Base-by-base conservation (phyloP, 92 coral and sea anemone genomes). In the Phenganax marumi region DNA sequence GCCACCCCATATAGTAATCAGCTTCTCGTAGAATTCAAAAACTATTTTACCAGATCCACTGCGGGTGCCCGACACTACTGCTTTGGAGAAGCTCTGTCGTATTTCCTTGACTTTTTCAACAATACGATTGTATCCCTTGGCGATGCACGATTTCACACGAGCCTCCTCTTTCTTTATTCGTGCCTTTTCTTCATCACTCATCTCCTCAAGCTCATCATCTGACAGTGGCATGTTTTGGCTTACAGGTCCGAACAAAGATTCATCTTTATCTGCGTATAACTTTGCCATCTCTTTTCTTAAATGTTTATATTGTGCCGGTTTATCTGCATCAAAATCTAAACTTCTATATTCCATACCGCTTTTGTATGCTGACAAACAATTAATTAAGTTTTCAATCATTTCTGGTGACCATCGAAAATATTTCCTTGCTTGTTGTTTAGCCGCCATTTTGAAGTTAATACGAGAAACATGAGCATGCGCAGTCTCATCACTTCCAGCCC, bases 221-320 rank as follows among this genome's bases (percentile, higher is more conserved):
- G n/a, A n/a, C n/a, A n/a, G n/a, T n/a, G n/a, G n/a, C n/a, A n/a
- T n/a, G n/a, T n/a, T n/a, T n/a, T n/a, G n/a, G n/a, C n/a, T n/a
- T n/a, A n/a, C n/a, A n/a, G 63, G 63, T 56, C 63, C 63, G 21
- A 56, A 56, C 21, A 56, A 56, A 13, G 63, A 56, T 19, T 56
- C 63, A 19, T 14, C 21, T 18, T 70, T 53, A 64, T 13, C 68
- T 33, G 43, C 43, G 50, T 84, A 63, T 46, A 76, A 33, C 63
- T 62, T 76, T 17, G 87, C 87, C 87, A 84, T 77, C 63, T 22
- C 63, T 58, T 62, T 65, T 63, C 84, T 74, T 61, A 84, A 62
- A 50, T 84, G 83, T 63, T 76, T 77, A 68, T 84, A 84, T 57
- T 76, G 74, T 4, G 43, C 43, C 43, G 43, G 43, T 33, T 33